Evolutionary conservation across 2,888 invertebrate species (phyloP).

Genomic region (Drosophila seclusa): DNA sequence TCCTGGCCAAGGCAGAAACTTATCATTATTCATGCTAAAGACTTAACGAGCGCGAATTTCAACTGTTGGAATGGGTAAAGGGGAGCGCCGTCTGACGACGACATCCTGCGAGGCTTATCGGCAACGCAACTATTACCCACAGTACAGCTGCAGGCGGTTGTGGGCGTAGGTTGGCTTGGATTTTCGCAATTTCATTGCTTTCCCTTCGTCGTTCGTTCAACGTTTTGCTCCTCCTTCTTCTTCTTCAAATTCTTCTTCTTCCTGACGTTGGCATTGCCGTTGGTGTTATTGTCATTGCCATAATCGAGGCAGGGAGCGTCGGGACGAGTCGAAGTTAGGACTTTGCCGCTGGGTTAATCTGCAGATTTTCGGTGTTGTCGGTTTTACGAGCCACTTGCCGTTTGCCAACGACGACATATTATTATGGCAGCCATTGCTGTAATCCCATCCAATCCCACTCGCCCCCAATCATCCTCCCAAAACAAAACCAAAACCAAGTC

Average conservation of each 20-base stretch:
- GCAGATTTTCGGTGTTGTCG: slow-evolving; percentile 76
- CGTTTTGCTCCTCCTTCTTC: slow-evolving; percentile 19
- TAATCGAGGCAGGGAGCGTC: slow-evolving; percentile 45
- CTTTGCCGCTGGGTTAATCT: slow-evolving; percentile 73
- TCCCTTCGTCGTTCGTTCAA: slow-evolving; percentile 24
- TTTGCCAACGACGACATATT: slow-evolving; percentile 64
- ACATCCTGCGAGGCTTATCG: slow-evolving; percentile 60
- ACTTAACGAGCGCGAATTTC: slow-evolving; percentile 73
- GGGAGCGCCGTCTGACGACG: background rate
- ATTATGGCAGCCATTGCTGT: slow-evolving; percentile 74
- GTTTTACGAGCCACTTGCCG: slow-evolving; percentile 81
- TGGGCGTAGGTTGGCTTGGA: slow-evolving; percentile 52
- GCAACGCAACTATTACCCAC: slow-evolving; percentile 64
- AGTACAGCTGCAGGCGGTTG: slow-evolving; percentile 30
- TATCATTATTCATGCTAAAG: slow-evolving; percentile 81
- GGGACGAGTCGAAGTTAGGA: slow-evolving; percentile 3
- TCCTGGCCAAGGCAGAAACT: slow-evolving; percentile 58
- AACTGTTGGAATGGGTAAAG: slow-evolving; percentile 7
- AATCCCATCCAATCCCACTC: slow-evolving; percentile 49
- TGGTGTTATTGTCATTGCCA: slow-evolving; percentile 76
- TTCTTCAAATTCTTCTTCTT: slow-evolving; percentile 24
- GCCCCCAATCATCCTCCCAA: background rate
- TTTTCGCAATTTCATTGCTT: slow-evolving; percentile 74
- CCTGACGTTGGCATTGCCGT: slow-evolving; percentile 53
- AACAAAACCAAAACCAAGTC: slow-evolving; percentile 7